These are phyloP conservation scores for Orchesella cincta DNA, from an alignment of 1,140 invertebrate species.

Conservation along the genomic window DNA sequence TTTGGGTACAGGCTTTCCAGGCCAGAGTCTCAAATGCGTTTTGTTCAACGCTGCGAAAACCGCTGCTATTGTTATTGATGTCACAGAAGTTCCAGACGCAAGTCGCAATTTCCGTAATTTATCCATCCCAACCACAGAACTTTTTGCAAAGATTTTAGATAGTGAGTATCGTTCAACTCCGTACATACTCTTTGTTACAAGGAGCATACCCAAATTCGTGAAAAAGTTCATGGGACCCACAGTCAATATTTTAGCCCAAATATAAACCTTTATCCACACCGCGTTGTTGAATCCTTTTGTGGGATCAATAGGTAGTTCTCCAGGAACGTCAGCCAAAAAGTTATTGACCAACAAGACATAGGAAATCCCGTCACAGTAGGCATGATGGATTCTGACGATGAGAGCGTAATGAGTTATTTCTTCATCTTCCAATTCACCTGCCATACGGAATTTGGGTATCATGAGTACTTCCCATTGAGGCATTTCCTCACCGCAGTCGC, in stretches of 20 bases:
- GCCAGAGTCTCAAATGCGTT: slow-evolving; percentile 30
- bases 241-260: slow-evolving; percentile 30
- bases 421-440: background rate
- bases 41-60: slow-evolving; percentile 34
- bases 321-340: slow-evolving; percentile 34
- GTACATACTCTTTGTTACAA: slow-evolving; percentile 13
- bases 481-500: background rate
- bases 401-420: slow-evolving; percentile 34
- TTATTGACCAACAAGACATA: slow-evolving; percentile 39
- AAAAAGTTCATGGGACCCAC: slow-evolving; percentile 39
- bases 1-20: slow-evolving; percentile 26
- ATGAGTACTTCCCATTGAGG: slow-evolving; percentile 44
- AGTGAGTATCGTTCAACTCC: slow-evolving; percentile 28
- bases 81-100: slow-evolving; percentile 25
- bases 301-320: slow-evolving; percentile 38
- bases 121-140: slow-evolving; percentile 34
- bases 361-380: slow-evolving; percentile 38
- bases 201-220: slow-evolving; percentile 12
- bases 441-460: slow-evolving; percentile 31
- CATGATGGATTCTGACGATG: slow-evolving; percentile 38
- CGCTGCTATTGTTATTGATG: slow-evolving; percentile 35
- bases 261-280: background rate
- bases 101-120: slow-evolving; percentile 28
- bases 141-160: slow-evolving; percentile 32
- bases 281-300: slow-evolving; percentile 31